Base-by-base conservation (phyloP, 2,797 vertebrate genomes). In the Nannoperca australis region DNA sequence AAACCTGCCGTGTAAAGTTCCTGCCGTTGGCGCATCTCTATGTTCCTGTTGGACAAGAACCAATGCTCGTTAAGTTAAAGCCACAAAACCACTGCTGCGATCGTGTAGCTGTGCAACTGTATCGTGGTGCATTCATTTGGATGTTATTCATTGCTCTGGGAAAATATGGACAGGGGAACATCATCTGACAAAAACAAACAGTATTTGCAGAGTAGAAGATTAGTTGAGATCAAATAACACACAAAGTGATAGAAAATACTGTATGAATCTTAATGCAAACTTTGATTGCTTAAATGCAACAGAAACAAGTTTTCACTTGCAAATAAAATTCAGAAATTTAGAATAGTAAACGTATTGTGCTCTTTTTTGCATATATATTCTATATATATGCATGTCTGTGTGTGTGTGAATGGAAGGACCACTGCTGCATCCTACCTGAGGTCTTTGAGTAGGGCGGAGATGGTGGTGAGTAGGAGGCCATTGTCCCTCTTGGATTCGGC, bases 401-500 rank as follows among this genome's bases (percentile, higher is more conserved):
- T 34, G 9, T 24, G 13, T 13, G 45, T 62, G 32, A 12, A 22
- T 9, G 7, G 32, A 32, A 50, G 45, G 51, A 32, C 5, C 12
- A 11, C n/a, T 20, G 59, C 51, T 13, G 34, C 12, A 0, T 8
- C 89, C 81, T 92, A 98, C 98, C 98, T 99, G 98, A 99, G 98
- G 96, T 99, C 98, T 93, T 97, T 96, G 92, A 99, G 96, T 90
- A 98, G 98, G 89, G 96, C 91, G 65, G 98, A 97, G 96, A 99
- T 97, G 69, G 97, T 96, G 90, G 95, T 96, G 93, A 99, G 97
- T 89, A 97, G 96, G 66, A 97, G 95, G 54, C 96, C 96, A 0
- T 99, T 99, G 86, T 99, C 98, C 89, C 98, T 97, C 86, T 99
- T 99, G 20, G 97, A 97, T 92, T 99, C 98, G 0, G 97, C 97